Evolutionary conservation across 2,888 invertebrate species (phyloP).

Genomic region (Tenodera sinensis): DNA sequence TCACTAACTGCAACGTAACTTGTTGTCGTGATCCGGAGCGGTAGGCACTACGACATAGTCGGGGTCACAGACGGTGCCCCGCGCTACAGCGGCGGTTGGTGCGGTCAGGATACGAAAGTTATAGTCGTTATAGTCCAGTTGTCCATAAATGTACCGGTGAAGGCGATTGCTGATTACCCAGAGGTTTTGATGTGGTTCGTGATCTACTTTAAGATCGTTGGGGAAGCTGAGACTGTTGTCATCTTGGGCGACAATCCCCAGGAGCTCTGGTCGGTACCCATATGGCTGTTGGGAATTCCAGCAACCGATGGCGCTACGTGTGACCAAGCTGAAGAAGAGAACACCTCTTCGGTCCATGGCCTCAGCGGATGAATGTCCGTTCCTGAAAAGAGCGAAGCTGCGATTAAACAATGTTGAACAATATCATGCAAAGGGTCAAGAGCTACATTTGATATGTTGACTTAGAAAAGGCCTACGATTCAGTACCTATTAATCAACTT

Average conservation of each 20-base stretch:
- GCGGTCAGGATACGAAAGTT: slow-evolving; percentile 74
- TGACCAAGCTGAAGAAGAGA: slow-evolving; percentile 72
- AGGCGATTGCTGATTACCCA: slow-evolving; percentile 76
- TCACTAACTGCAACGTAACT: not conserved
- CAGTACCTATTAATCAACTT: no score
- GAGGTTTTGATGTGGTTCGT: slow-evolving; percentile 61
- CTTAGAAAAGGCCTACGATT: no score
- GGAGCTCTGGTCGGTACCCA: slow-evolving; percentile 40
- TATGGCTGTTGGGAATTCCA: slow-evolving; percentile 58
- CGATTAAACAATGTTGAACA: no score
- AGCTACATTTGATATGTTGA: no score
- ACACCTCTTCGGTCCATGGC: slow-evolving; percentile 67
- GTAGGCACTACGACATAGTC: slow-evolving; percentile 35
- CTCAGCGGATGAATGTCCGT: slow-evolving; percentile 65
- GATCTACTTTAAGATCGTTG: slow-evolving; percentile 75
- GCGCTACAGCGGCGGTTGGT: slow-evolving; percentile 58
- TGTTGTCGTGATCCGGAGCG: slow-evolving; percentile 19
- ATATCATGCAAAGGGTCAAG: no score
- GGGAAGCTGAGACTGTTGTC: slow-evolving; percentile 68
- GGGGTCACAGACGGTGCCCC: slow-evolving; percentile 69
- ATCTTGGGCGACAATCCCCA: slow-evolving; percentile 59
- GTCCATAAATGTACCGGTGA: slow-evolving; percentile 67
- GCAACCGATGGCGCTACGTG: slow-evolving; percentile 71
- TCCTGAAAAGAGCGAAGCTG: not conserved
- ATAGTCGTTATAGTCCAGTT: slow-evolving; percentile 58